Percentiles rank a stretch among this genome's conserved stretches.
Evolutionary conservation across 1,140 invertebrate species (phyloP).

Genomic region (Caerostris darwini): DNA sequence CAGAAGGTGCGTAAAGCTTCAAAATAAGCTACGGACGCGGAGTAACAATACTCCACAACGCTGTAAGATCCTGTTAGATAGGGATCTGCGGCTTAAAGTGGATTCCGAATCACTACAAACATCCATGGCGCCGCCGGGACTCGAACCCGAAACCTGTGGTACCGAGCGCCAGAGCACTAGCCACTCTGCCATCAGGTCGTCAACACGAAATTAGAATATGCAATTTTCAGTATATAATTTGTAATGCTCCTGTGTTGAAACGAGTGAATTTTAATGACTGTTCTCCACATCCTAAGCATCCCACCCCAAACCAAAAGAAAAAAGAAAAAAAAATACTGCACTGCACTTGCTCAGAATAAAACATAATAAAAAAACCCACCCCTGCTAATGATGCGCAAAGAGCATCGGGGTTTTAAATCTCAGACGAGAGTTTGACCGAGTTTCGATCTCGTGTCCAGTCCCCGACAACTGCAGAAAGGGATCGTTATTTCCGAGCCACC

Average conservation of each 20-base stretch:
- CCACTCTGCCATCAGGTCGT: no score
- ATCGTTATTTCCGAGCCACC: conserved; percentile 51
- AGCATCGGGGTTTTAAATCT: neutral
- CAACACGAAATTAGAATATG: no score
- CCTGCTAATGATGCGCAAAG: neutral
- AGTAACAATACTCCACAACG: no score
- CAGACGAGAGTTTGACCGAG: conserved; percentile 9
- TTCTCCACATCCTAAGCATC: neutral
- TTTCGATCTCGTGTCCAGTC: conserved; percentile 3
- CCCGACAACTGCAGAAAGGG: neutral
- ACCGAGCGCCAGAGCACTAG: no score
- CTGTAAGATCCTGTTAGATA: no score
- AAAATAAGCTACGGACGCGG: no score
- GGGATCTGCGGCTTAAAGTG: no score
- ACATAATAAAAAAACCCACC: neutral
- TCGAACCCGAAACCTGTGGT: no score
- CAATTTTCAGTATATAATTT: neutral
- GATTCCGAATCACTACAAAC: no score
- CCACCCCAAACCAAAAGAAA: neutral
- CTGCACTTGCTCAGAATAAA: neutral
- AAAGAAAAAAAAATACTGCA: neutral
- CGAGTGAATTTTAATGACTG: conserved; percentile 2
- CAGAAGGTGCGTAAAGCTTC: no score
- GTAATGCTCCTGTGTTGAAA: neutral
- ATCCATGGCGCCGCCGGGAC: no score